Base-by-base conservation (phyloP, 2,888 invertebrate species). In the Pherbina coryleti region DNA sequence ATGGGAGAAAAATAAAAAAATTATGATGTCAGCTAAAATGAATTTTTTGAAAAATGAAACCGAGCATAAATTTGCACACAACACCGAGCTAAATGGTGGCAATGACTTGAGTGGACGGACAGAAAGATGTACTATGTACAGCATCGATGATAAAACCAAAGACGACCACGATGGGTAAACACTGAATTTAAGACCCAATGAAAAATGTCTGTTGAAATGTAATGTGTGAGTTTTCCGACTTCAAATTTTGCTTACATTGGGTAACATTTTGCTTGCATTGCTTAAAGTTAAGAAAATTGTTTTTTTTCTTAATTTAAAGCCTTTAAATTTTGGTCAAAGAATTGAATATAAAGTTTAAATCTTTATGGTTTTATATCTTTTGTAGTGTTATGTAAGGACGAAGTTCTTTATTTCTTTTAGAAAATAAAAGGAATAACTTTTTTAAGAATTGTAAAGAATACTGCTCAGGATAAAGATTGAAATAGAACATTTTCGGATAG, bases 11-110 rank as follows among this genome's bases (percentile, higher is more conserved):
- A 11, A 49, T 53, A 53, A 25, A 62, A 31, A 71, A 55, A 71
- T 22, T 72, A 62, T 73, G 73, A 73, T 73, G 73, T 73, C 73
- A 73, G 73, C 73, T 73, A 28, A 73, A 73, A 62, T 62, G 60
- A 62, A 62, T 62, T 73, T 73, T 64, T 62, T 62, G 62, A 73
- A 73, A 60, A 73, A 49, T 62, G 60, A 60, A 62, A 57, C 73
- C 28, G 62, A 73, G 37, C 44, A 28, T n/a, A 25, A 49, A 28
- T 44, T 73, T 73, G 60, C 37, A 53, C 51, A 19, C 51, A 70
- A 22, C 28, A 28, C 53, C 28, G 28, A 55, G 14, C 55, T 5
- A 25, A n/a, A 57, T 22, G 14, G 19, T 72, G 72, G 57, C 72
- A 57, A 60, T 72, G 72, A 60, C 37, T 60, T 44, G 60, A 72